A percentile compares a stretch with the other conserved stretches of the same genome.
Conservation (phyloP, 2,113 vertebrate species). For the Aptenodytes patagonicus region DNA sequence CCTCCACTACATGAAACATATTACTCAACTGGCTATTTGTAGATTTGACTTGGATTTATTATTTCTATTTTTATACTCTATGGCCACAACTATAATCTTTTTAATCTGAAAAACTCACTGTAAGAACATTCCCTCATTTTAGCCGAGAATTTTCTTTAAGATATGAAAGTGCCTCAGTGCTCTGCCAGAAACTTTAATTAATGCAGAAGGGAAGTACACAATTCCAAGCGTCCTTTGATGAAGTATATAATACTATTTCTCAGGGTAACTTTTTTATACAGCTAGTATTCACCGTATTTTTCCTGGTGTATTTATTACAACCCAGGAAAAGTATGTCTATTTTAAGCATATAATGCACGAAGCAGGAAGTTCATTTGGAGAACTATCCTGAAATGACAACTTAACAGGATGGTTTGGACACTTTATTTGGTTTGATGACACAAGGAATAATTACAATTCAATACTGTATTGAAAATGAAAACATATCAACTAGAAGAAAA, state of each 20-base stretch:
- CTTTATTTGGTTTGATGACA: not conserved
- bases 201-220: not conserved
- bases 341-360: not conserved
- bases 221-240: not conserved
- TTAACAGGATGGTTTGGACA: not conserved
- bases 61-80: not conserved
- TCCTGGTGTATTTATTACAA: not conserved
- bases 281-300: not conserved
- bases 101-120: not conserved
- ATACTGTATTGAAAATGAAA: not conserved
- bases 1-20: not conserved
- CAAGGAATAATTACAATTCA: not conserved
- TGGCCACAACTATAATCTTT: not conserved
- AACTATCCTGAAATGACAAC: not conserved
- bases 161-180: not conserved
- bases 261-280: not conserved
- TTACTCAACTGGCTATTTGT: not conserved
- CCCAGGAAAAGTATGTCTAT: not conserved
- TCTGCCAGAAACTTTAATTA: not conserved
- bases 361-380: not conserved
- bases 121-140: not conserved
- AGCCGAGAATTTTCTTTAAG: not conserved
- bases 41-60: not conserved
- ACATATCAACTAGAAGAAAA: not conserved
- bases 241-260: not conserved